Evolutionary conservation across 1,140 invertebrate genomes (phyloP), one percentile per base, ranked within the genome.

Genomic region (Brachystomella parvula): DNA sequence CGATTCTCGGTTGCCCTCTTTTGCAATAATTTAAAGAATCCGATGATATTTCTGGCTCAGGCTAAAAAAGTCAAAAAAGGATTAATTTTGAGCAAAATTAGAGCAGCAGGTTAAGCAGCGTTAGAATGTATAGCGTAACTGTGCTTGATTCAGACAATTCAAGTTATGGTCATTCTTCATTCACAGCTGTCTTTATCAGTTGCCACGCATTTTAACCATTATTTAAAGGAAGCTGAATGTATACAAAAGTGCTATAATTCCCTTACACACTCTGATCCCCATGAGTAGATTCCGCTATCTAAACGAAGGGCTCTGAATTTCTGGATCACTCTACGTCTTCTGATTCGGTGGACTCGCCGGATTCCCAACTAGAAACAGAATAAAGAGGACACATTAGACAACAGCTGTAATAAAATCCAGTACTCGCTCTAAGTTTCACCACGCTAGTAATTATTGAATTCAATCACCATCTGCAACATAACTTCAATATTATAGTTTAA

Each of bases 251-350:
- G 6, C n/a, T n/a, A n/a, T 12, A 44, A 62, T 35, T 61, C 24
- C 73, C 77, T 79, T 82, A 86, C 94, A 88, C n/a, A n/a, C 84
- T 98, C 95, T 60, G 94, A 97, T 56, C 92, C 93, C 96, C 96
- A 99, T 0, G 94, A 86, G 76, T 98, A 98, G 78, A 97, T 98
- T 72, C 96, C 96, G 74, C 85, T 86, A 76, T 99, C 96, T 66
- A 99, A 82, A 78, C 97, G 88, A 58, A 99, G 84, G 61, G 96
- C 97, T 77, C 97, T 86, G 78, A 90, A 93, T 78, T 99, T 99
- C 71, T 86, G 86, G 79, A 97, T 98, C 47, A 96, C 96, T 80
- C 96, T 96, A 76, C 95, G 86, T 35, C 92, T 94, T 71, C 96
- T 86, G 61, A 98, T 92, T 73, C 86, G 86, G 78, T 98, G 96